A percentile compares a stretch with the other conserved stretches of the same genome.
These are phyloP conservation scores for Poicephalus gulielmi DNA, from an alignment of 2,113 vertebrate species.

Conservation along the genomic window DNA sequence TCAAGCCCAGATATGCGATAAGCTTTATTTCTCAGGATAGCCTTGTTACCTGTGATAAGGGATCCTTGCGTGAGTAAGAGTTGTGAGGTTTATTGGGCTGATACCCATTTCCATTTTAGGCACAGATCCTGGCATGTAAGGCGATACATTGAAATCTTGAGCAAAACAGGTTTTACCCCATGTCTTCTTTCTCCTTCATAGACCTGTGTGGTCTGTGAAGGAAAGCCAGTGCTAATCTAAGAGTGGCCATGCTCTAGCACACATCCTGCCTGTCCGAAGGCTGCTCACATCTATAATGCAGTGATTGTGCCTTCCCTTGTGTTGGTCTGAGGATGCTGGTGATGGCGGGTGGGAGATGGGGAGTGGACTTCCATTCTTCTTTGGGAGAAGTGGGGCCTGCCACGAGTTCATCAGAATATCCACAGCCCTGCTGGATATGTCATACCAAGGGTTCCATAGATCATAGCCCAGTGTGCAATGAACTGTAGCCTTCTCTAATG, in stretches of 20 bases:
- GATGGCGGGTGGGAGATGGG: not conserved
- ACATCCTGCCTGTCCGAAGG: not conserved
- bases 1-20: not conserved
- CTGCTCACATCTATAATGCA: not conserved
- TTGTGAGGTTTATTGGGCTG: not conserved
- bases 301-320: not conserved
- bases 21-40: not conserved
- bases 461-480: not conserved
- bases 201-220: not conserved
- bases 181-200: not conserved
- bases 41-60: not conserved
- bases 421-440: not conserved
- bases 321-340: not conserved
- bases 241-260: not conserved
- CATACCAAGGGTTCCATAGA: not conserved
- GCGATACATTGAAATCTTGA: not conserved
- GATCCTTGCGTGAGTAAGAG: not conserved
- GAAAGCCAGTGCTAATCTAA: not conserved
- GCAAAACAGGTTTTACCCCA: not conserved
- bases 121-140: not conserved
- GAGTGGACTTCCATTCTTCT: not conserved
- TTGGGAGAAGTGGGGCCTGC: not conserved
- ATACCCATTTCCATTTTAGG: not conserved
- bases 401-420: not conserved
- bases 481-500: not conserved